These are phyloP conservation scores for Polylopha cassiicola DNA, from an alignment of 2,888 invertebrate species.

Conservation along the genomic window DNA sequence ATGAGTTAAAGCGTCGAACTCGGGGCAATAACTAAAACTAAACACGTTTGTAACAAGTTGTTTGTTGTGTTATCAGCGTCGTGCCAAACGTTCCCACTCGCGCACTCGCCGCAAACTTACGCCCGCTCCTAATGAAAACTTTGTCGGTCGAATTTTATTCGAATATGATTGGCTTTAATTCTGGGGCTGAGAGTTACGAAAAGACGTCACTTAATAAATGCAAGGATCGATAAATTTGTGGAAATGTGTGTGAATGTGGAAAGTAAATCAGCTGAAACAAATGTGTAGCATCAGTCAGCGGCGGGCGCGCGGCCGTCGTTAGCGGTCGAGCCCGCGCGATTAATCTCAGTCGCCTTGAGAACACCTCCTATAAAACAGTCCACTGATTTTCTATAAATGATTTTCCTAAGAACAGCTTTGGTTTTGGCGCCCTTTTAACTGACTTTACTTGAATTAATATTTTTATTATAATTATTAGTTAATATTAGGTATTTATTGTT, in stretches of 20 bases:
- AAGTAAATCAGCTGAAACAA: slow-evolving; percentile 75
- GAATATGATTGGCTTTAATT: slow-evolving; percentile 27
- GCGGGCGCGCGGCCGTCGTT: slow-evolving; percentile 55
- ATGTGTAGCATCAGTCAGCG: slow-evolving; percentile 70
- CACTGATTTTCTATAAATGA: slow-evolving; percentile 21
- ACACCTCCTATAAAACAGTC: slow-evolving; percentile 39
- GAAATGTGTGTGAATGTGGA: slow-evolving; percentile 49
- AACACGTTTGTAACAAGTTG: slow-evolving; percentile 77
- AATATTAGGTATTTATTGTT: too few relatives aligned
- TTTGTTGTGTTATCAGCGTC: slow-evolving; percentile 75
- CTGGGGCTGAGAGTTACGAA: too few relatives aligned
- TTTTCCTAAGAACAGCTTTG: slow-evolving; percentile 41
- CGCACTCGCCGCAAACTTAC: slow-evolving; percentile 68
- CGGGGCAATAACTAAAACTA: slow-evolving; percentile 75
- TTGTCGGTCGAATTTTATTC: slow-evolving; percentile 57
- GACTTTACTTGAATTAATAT: too few relatives aligned
- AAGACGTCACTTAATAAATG: slow-evolving; percentile 33
- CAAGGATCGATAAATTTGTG: slow-evolving; percentile 40
- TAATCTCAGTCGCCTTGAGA: slow-evolving; percentile 71
- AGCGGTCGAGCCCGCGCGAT: slow-evolving; percentile 65
- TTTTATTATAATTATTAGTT: too few relatives aligned
- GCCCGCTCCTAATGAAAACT: slow-evolving; percentile 68
- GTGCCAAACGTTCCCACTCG: slow-evolving; percentile 68
- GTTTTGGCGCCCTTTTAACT: too few relatives aligned
- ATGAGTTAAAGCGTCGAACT: slow-evolving; percentile 73